Conservation (phyloP, 2,113 vertebrate genomes). For the Peromyscus maniculatus region DNA sequence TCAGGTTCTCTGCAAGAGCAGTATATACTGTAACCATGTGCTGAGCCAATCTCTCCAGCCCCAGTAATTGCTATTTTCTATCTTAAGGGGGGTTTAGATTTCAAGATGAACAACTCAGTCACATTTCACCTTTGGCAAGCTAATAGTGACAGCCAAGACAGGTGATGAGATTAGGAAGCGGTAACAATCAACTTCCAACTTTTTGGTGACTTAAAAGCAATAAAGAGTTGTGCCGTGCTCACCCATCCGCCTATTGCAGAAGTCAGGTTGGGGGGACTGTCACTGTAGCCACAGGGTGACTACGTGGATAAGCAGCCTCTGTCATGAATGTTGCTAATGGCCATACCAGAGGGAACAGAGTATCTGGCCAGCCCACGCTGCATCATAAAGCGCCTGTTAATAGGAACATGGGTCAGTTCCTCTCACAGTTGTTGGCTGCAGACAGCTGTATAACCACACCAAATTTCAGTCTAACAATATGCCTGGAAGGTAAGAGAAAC, state of each 20-base stretch:
- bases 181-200: background rate
- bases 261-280: background rate
- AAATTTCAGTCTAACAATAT: background rate
- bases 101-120: background rate
- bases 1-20: background rate
- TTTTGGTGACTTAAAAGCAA: background rate
- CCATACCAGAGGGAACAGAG: background rate
- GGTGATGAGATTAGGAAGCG: background rate
- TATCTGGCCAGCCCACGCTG: background rate
- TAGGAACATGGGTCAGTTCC: background rate
- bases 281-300: background rate
- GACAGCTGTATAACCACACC: background rate
- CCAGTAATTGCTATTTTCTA: background rate
- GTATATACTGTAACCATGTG: too few relatives aligned
- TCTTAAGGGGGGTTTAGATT: background rate
- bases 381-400: background rate
- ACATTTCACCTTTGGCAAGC: background rate
- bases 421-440: background rate
- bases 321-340: background rate
- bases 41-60: background rate
- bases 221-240: background rate
- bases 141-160: background rate
- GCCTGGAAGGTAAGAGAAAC: background rate
- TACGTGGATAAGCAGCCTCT: background rate
- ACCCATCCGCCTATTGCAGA: background rate